Evolutionary conservation across 2,113 vertebrate species (phyloP).

Genomic region (Larimichthys polyactis): DNA sequence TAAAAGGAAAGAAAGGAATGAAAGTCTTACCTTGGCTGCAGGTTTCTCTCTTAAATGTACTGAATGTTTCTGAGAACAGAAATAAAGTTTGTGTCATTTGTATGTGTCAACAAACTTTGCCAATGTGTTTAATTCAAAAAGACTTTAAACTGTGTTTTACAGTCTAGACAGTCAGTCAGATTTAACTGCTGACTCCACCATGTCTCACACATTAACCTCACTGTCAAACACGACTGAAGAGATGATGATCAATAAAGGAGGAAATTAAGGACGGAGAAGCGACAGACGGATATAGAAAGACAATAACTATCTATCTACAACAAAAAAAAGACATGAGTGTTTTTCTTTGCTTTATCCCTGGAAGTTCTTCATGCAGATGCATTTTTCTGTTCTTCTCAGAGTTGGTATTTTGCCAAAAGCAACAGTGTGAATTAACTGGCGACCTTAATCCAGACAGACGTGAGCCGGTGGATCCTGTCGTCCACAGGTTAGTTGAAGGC

Average conservation of each 20-base stretch:
- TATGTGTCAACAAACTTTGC: background rate
- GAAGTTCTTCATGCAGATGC: constrained; percentile 6
- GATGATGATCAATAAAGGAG: background rate
- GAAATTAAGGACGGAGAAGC: background rate
- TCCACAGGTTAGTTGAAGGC: constrained; percentile 70
- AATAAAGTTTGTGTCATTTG: background rate
- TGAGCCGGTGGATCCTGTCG: constrained; percentile 54
- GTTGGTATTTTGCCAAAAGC: constrained; percentile 45
- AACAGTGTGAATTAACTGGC: constrained; percentile 44
- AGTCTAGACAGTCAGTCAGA: background rate
- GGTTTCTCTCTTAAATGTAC: background rate
- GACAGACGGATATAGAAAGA: too few relatives aligned
- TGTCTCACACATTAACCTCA: background rate
- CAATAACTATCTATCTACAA: background rate
- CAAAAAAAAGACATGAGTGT: background rate
- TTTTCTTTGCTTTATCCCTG: background rate
- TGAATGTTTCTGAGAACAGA: background rate
- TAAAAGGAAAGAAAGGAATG: background rate
- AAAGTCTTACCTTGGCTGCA: too few relatives aligned
- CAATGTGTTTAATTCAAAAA: background rate
- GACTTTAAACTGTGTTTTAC: too few relatives aligned
- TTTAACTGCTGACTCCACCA: background rate
- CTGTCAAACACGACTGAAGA: background rate
- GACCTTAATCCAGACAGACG: constrained; percentile 59
- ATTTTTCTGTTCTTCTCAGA: background rate